Evolutionary conservation across 2,888 invertebrate genomes (phyloP).

Genomic region (Drosophila rubida): DNA sequence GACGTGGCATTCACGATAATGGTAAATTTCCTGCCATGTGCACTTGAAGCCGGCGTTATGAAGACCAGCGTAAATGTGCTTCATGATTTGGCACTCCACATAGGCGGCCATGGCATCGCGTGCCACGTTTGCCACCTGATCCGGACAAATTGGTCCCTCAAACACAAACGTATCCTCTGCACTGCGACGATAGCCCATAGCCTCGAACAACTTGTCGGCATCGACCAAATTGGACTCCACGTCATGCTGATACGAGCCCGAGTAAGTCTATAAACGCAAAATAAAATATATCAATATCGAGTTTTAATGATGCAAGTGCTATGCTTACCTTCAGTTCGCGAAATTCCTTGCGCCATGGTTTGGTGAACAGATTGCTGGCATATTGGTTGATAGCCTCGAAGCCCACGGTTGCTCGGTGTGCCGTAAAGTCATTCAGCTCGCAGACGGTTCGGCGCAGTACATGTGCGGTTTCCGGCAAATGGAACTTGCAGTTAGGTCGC

Average conservation of each 20-base stretch:
- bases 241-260: slow-evolving; percentile 95
- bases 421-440: slow-evolving; percentile 90
- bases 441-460: slow-evolving; percentile 91
- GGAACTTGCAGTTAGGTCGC: slow-evolving; percentile 92
- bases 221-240: slow-evolving; percentile 92
- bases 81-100: slow-evolving; percentile 94
- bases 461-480: slow-evolving; percentile 90
- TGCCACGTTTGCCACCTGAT: slow-evolving; percentile 91
- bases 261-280: slow-evolving; percentile 88
- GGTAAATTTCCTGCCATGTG: slow-evolving; percentile 89
- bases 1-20: slow-evolving; percentile 82
- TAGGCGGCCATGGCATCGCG: slow-evolving; percentile 94
- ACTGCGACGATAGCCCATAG: slow-evolving; percentile 92
- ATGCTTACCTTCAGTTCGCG: slow-evolving; percentile 90
- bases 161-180: slow-evolving; percentile 86
- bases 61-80: slow-evolving; percentile 89
- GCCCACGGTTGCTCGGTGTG: slow-evolving; percentile 91
- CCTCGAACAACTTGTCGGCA: slow-evolving; percentile 90
- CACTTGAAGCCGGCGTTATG: slow-evolving; percentile 86
- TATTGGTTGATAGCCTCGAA: slow-evolving; percentile 94
- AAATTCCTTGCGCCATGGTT: slow-evolving; percentile 96
- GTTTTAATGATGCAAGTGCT: neutral
- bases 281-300: neutral
- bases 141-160: slow-evolving; percentile 92
- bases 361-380: slow-evolving; percentile 92